Conservation (phyloP, 2,888 invertebrate species). For the Pelosia muscerda region DNA sequence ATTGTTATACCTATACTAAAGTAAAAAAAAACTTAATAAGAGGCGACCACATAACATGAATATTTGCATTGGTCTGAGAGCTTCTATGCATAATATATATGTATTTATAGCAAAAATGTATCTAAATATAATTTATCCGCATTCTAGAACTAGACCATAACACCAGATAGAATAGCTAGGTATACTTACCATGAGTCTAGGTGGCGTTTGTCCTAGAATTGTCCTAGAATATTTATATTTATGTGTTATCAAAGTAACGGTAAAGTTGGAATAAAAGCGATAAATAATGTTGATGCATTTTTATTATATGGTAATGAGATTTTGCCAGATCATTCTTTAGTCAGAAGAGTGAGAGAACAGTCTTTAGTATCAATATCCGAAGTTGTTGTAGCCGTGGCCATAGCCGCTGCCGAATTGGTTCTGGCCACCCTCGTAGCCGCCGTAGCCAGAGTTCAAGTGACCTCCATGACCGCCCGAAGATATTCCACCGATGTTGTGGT, state of each 20-base stretch:
- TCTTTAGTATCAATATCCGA: neutral
- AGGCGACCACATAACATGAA: no score
- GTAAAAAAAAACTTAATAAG: no score
- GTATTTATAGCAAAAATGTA: no score
- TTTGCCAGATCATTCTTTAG: neutral
- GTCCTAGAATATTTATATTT: no score
- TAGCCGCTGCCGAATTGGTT: constrained; percentile 14
- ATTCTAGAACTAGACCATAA: no score
- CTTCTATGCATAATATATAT: no score
- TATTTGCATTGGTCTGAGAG: no score
- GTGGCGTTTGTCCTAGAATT: no score
- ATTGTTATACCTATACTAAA: no score
- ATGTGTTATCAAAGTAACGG: neutral
- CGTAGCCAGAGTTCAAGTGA: constrained; percentile 19
- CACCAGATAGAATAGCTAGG: no score
- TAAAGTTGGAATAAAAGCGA: neutral
- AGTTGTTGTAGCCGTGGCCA: constrained; percentile 21
- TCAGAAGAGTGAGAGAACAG: neutral
- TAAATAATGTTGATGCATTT: neutral
- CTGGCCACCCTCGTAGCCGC: neutral
- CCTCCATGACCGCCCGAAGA: constrained; percentile 12
- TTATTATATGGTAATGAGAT: neutral
- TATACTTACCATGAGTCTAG: no score
- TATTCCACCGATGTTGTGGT: constrained; percentile 32
- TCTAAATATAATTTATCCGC: no score